Evolutionary conservation across 1,140 invertebrate species (phyloP), one percentile per base, ranked within the genome.

Genomic region (Gonatopus flavifemur): DNA sequence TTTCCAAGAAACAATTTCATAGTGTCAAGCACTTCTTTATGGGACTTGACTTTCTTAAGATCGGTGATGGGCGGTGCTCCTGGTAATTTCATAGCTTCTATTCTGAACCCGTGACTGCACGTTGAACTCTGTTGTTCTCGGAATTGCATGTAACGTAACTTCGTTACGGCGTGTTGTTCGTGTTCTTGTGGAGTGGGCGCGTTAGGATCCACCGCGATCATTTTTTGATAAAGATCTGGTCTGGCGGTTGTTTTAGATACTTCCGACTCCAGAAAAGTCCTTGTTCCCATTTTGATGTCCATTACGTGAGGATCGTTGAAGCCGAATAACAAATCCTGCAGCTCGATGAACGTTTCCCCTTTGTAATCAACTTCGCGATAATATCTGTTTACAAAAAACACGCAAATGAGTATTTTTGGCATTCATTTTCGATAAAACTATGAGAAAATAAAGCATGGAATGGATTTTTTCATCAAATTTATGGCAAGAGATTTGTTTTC

Each of bases 121-220:
- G 94, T 93, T 2, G 95, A 98, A 52, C 93, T 96, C 64, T 94
- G 88, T 49, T 91, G 81, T 76, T 98, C 96, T 28, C 96, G 81
- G 77, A 97, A 98, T 67, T 93, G 88, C 93, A 96, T 96, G 76
- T 97, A 98, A 12, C 94, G 83, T 49, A 96, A 79, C 78, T 97
- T 97, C 1, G 93, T 96, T 5, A 98, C 89, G 3, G 91, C 92
- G 51, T 86, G 80, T 1, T 81, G 72, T 25, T 81, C 76, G 59
- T 91, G 86, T 74, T 98, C 94, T 36, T 90, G 86, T 44, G 80
- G 72, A 2, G 91, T 96, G 0, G 94, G 94, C 2, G 91, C 94
- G 44, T 77, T 82, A 0, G 90, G 87, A 70, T 97, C 94, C 8
- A 98, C 85, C 9, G 90, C 86, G n/a, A 96, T 84, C 94, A 98